Base-by-base conservation (phyloP, 1,140 invertebrate species). In the Aphaenogaster ashmeadi region DNA sequence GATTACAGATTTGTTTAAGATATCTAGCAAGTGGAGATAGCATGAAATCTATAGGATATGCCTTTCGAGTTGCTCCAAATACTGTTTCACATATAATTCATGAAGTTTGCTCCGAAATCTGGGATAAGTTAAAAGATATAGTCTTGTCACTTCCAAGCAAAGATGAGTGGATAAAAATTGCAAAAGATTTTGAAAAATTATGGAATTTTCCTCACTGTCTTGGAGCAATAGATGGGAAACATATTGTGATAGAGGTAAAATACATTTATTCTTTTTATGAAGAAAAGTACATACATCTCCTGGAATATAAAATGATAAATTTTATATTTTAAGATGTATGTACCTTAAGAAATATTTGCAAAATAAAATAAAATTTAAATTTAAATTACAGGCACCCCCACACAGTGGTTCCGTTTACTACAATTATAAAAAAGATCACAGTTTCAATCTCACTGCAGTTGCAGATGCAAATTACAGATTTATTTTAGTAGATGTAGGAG, bases 21-120 rank as follows among this genome's bases (percentile, higher is more conserved):
- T 69, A 69, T 47, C n/a, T 69, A 47, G 66, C 66, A 7, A 69
- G 66, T 69, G 66, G 66, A 69, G 38, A 69, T 15, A 69, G 66
- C 38, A 69, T 69, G 41, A 69, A n/a, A 69, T 69, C 66, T 8
- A 47, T 69, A 41, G 66, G n/a, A 69, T 69, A 69, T 47, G 66
- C 41, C 6, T 69, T 69, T 69, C 66, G 66, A 47, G 66, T 69
- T 69, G n/a, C 66, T 69, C 18, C 41, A 69, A 69, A 41, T 5
- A 69, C 66, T 69, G 27, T 69, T 69, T 69, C 66, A 13, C 36
- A 44, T 11, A 69, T 69, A 41, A 13, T 69, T 44, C 66, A 67
- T 67, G 38, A 67, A 67, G 18, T 15, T 67, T 67, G 64, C 18
- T 2, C 18, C 18, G 64, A 41, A 67, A 67, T 67, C 3, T 67